phyloP scores from a whole-genome alignment of 1,140 invertebrate genomes.

The Bathynomus jamesi region DNA sequence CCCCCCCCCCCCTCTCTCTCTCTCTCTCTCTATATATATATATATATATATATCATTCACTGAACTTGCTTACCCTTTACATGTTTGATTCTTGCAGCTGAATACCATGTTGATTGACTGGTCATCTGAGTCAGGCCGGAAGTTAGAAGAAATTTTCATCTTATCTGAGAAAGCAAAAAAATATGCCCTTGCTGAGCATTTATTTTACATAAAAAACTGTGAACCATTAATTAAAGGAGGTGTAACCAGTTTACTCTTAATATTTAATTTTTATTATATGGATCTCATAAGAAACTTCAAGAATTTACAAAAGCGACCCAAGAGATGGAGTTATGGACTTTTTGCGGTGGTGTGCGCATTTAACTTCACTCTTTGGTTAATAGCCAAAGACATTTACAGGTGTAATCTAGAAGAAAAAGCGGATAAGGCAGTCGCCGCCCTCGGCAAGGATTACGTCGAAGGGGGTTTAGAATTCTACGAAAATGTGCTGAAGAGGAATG shows the following conservation, averaged over 20 bases:
- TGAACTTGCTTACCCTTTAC: not conserved
- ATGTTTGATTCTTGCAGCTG: not conserved
- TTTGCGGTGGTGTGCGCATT: not conserved
- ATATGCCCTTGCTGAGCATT: not conserved
- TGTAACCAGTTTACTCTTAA: not conserved
- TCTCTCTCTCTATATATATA: not conserved
- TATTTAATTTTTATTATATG: not conserved
- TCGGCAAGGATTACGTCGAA: not conserved
- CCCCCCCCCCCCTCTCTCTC: not conserved
- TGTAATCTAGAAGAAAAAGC: not conserved
- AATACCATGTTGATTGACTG: not conserved
- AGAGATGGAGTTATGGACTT: not conserved
- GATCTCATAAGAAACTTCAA: not conserved
- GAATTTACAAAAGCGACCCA: not conserved
- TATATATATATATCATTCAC: not conserved
- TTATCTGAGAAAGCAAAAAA: not conserved
- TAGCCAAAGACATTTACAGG: not conserved
- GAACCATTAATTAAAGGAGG: not conserved
- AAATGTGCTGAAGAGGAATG: not conserved
- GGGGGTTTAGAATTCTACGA: not conserved
- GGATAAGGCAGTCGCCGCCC: not conserved
- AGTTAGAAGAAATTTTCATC: not conserved
- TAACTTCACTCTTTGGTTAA: not conserved
- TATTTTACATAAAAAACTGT: not conserved
- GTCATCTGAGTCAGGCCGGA: not conserved